Conservation (phyloP, 2,888 invertebrate genomes). For the Megaustenia siamemsis region DNA sequence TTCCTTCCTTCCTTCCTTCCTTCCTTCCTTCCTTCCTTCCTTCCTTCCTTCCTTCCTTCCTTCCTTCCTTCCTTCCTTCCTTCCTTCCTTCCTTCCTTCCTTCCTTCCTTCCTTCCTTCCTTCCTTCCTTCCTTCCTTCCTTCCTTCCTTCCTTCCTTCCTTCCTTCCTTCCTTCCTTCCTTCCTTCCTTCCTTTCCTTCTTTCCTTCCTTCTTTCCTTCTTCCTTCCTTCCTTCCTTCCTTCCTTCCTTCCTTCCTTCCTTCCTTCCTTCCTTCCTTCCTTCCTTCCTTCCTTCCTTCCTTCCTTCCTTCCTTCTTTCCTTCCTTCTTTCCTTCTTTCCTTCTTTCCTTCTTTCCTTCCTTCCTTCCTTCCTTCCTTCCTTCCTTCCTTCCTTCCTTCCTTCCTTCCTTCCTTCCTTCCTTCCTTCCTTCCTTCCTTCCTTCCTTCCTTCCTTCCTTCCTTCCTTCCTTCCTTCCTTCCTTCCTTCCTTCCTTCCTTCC, state of each 20-base stretch:
- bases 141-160: conserved; percentile 18
- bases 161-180: conserved; percentile 11
- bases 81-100: background rate
- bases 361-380: background rate
- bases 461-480: background rate
- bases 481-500: too few species aligned
- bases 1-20: too few species aligned
- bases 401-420: background rate
- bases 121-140: conserved; percentile 13
- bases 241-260: too few species aligned
- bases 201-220: background rate
- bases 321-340: background rate
- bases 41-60: background rate
- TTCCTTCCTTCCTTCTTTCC: too few species aligned
- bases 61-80: background rate
- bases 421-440: background rate
- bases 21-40: background rate
- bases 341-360: background rate
- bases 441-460: background rate
- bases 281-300: background rate
- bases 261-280: background rate
- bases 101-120: background rate
- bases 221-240: background rate
- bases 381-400: background rate
- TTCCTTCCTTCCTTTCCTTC: conserved; percentile 9